Conservation (phyloP, 2,797 vertebrate species). For the Crenichthys baileyi region DNA sequence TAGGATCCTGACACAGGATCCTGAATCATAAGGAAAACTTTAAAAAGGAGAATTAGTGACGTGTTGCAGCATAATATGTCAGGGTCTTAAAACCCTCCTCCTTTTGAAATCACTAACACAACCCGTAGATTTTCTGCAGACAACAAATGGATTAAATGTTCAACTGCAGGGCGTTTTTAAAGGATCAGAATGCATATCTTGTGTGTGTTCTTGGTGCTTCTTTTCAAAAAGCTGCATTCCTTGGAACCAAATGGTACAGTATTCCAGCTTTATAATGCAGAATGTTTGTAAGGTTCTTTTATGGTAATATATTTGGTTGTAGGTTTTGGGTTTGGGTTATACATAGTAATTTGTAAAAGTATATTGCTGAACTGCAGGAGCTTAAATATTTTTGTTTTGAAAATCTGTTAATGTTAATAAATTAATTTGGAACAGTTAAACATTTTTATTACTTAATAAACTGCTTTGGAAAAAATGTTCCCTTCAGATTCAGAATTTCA, state of each 20-base stretch:
- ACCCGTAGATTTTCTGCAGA: not conserved
- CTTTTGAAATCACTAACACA: slow-evolving; percentile 10
- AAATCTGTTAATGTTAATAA: not conserved
- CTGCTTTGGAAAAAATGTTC: not conserved
- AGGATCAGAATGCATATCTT: slow-evolving; percentile 42
- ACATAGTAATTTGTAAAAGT: not conserved
- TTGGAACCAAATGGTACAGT: slow-evolving; percentile 59
- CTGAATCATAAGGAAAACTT: not conserved
- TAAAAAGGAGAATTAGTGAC: not conserved
- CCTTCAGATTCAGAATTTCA: slow-evolving; percentile 57
- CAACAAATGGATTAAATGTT: slow-evolving; percentile 11
- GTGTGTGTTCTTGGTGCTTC: slow-evolving; percentile 35
- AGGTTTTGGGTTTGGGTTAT: not conserved
- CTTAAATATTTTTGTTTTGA: not conserved
- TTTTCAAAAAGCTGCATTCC: slow-evolving; percentile 48
- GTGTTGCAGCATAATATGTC: not conserved
- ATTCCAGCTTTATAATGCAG: slow-evolving; percentile 10
- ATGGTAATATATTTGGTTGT: not conserved
- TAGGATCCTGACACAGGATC: not conserved
- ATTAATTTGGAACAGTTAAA: no score
- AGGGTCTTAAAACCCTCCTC: not conserved
- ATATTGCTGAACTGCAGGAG: not conserved
- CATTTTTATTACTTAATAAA: not conserved
- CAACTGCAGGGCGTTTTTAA: not conserved
- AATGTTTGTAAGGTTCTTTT: not conserved